A percentile compares a stretch with the other conserved stretches of the same genome.
phyloP scores from a whole-genome alignment of 2,888 invertebrate species.

The Neoscelio sp. region DNA sequence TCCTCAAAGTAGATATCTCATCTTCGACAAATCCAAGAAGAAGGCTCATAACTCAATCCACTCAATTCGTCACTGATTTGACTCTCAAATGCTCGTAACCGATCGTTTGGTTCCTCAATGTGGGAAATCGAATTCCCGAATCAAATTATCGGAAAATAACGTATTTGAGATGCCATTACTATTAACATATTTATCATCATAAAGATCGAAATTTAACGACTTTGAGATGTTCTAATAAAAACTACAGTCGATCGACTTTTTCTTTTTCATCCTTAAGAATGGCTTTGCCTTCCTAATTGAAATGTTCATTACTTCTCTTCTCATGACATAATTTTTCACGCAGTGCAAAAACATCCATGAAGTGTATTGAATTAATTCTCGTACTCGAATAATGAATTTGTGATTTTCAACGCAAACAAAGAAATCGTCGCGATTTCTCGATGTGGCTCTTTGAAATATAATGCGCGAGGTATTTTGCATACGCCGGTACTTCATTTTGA shows the following conservation, averaged over 20 bases:
- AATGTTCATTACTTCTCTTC: conserved; percentile 51
- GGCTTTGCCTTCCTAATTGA: conserved; percentile 37
- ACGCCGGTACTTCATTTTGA: conserved; percentile 30
- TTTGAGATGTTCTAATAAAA: not conserved
- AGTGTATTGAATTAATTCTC: conserved; percentile 48
- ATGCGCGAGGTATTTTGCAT: conserved; percentile 21
- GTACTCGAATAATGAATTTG: conserved; percentile 12
- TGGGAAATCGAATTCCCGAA: conserved; percentile 44
- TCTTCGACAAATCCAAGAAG: conserved; percentile 20
- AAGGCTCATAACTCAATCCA: conserved; percentile 53
- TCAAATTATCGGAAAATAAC: conserved; percentile 29
- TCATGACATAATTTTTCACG: conserved; percentile 27
- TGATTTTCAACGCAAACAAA: not conserved
- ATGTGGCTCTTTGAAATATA: conserved; percentile 28
- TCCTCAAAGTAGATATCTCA: conserved; percentile 36
- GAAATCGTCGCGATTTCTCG: conserved; percentile 14
- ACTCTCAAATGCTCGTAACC: conserved; percentile 54
- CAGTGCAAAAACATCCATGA: conserved; percentile 16
- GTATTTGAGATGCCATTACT: not conserved
- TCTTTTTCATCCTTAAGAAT: not conserved
- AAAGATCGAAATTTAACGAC: not conserved
- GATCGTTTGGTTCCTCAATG: conserved; percentile 40
- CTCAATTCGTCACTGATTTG: conserved; percentile 56
- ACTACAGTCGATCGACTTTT: not conserved
- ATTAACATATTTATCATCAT: conserved; percentile 22